Evolutionary conservation across 2,888 invertebrate species (phyloP), one percentile per base, ranked within the genome.

Genomic region (Zele albiditarsus): DNA sequence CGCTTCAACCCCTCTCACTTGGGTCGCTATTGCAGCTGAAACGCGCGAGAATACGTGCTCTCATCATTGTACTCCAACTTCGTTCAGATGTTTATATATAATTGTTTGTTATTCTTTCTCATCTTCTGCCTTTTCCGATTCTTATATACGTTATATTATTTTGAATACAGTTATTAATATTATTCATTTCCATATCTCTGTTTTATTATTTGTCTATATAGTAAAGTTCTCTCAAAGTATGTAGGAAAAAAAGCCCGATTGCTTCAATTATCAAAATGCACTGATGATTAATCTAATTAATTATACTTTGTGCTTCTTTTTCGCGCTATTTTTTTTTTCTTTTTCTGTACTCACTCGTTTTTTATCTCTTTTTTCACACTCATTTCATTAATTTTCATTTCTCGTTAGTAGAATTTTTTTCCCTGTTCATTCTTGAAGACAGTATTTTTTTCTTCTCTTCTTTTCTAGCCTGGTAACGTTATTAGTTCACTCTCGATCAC

Each of bases 21-120:
- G 57, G 53, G 31, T 68, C 38, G n/a, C 31, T 20, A 27, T 12
- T 53, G 33, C 38, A 38, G 23, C 38, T 65, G 20, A 23, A 28
- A 57, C 33, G 63, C 68, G 25, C 69, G 69, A 31, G 58, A 53
- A 57, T 57, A 69, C 68, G 68, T 69, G 68, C 68, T 69, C 68
- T 69, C 58, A 69, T 58, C 69, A 23, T 31, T 69, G 38, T 23
- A 28, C 69, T 69, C 28, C 68, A 68, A 31, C 10, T 53, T 53
- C 57, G 38, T 38, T 38, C 38, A 38, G 38, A 12, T 38, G 38
- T 46, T n/a, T 46, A 46, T 46, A 16, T 46, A n/a, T 46, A 46
- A 38, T 38, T 38, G 38, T 38, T 38, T 38, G 38, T 38, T 68
- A 57, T 68, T 57, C n/a, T 28, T 31, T 31, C 25, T 53, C 25